Percentiles rank a stretch among this genome's conserved stretches.
phyloP scores from a whole-genome alignment of 2,113 vertebrate genomes.

The Nipponia nippon region DNA sequence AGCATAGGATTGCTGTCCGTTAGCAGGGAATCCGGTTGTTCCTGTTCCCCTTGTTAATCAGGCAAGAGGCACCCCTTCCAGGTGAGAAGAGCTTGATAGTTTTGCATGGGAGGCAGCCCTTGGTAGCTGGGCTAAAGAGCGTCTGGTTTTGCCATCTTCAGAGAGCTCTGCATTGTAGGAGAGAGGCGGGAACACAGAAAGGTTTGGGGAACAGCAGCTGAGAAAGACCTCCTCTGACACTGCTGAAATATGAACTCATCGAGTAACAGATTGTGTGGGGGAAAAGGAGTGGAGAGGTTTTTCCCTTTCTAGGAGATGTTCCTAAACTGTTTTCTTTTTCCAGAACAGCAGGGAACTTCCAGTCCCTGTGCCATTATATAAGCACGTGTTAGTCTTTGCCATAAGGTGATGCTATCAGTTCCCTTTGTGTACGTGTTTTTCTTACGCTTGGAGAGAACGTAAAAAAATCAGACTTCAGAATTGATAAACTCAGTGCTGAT shows the following conservation, averaged over 20 bases:
- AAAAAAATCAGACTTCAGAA: not conserved
- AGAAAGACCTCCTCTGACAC: not conserved
- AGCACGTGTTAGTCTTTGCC: conserved; percentile 15
- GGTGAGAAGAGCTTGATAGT: not conserved
- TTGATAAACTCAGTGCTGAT: not conserved
- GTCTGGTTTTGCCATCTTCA: not conserved
- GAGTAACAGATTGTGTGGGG: conserved; percentile 31
- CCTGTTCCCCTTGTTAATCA: not conserved
- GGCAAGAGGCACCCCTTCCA: not conserved
- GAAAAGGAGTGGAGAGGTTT: conserved; percentile 11
- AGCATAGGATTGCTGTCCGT: not conserved
- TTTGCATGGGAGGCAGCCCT: not conserved
- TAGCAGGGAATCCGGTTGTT: not conserved
- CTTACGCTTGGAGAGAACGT: not conserved
- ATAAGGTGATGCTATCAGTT: not conserved
- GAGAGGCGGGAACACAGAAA: not conserved
- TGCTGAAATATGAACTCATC: not conserved
- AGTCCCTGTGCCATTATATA: not conserved
- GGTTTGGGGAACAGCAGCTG: not conserved
- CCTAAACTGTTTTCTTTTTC: conserved; percentile 12
- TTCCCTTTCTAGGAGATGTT: conserved; percentile 23
- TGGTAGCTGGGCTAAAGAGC: not conserved
- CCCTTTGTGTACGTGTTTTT: not conserved
- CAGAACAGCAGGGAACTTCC: conserved; percentile 40
- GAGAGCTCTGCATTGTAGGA: not conserved